Evolutionary conservation across 2,113 vertebrate genomes (phyloP), one percentile per base, ranked within the genome.

Genomic region (Pelusios castaneus): DNA sequence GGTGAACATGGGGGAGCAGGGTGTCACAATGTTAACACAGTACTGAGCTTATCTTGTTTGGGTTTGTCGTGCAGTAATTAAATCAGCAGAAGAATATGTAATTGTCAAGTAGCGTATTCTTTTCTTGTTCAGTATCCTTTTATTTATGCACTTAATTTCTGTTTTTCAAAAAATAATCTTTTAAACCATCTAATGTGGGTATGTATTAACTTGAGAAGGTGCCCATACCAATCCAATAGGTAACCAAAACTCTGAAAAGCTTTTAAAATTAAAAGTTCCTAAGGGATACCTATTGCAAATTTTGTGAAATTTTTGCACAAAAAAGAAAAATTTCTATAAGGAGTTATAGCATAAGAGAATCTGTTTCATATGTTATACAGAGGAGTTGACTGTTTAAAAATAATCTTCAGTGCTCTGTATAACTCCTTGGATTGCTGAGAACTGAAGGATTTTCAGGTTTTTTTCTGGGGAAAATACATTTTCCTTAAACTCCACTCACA

Each of bases 241-340:
- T 73, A 73, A 24, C 67, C 38, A 43, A 43, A 73, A 24, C 34
- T 73, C 10, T 41, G 70, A 41, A 73, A 41, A 43, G 19, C 11
- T 43, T 43, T 41, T 75, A 25, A 67, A n/a, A 41, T 75, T 41
- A 41, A 34, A 63, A 41, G 22, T 75, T 75, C 24, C 70, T 43
- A 43, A 25, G 22, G 38, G 38, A 43, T 22, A 25, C 11, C 70
- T 43, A 13, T 43, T 75, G 70, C 41, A 43, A 75, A 75, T 75
- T 21, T 3, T 43, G 22, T 73, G 38, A 75, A 25, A 75, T 43
- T 10, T 75, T 41, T 75, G n/a, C 17, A 41, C 9, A 73, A 21
- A 41, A 43, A 25, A n/a, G 34, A 67, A 75, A 88, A 94, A 82
- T 93, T 93, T 87, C 91, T 92, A 85, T 70, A 84, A 88, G 91